phyloP scores from a whole-genome alignment of 2,113 vertebrate genomes.

The Cyprinodon variegatus region DNA sequence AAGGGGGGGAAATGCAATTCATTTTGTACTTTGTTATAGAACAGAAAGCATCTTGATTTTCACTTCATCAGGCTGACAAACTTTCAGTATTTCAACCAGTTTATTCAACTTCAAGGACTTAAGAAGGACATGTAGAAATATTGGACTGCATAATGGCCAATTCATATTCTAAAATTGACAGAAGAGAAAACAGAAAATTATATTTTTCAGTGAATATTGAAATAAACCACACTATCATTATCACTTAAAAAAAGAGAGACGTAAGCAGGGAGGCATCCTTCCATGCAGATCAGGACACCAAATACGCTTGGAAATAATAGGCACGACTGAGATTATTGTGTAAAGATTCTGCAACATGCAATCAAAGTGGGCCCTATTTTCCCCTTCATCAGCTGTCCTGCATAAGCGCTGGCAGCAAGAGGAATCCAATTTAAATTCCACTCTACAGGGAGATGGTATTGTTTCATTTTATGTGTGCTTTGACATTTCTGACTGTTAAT shows the following conservation, averaged over 20 bases:
- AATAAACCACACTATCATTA: conserved; percentile 76
- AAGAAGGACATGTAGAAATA: conserved; percentile 65
- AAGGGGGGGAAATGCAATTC: conserved; percentile 66
- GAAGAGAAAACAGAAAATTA: conserved; percentile 77
- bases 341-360: conserved; percentile 84
- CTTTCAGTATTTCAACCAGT: conserved; percentile 72
- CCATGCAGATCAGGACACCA: conserved; percentile 77
- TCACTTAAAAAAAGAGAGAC: conserved; percentile 63
- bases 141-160: conserved; percentile 77
- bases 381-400: conserved; percentile 82
- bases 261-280: conserved; percentile 72
- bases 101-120: conserved; percentile 69
- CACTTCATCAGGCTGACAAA: conserved; percentile 66
- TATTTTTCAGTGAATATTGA: conserved; percentile 76
- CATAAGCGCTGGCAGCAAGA: conserved; percentile 76
- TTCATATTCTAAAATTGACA: conserved; percentile 75
- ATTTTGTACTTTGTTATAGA: conserved; percentile 53
- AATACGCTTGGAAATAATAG: conserved; percentile 81
- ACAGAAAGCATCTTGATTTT: conserved; percentile 49
- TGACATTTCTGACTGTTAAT: conserved; percentile 86
- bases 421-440: conserved; percentile 87
- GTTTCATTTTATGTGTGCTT: conserved; percentile 88
- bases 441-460: conserved; percentile 83
- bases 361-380: conserved; percentile 83
- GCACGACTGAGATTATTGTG: conserved; percentile 81